phyloP scores from a whole-genome alignment of 2,113 vertebrate genomes.

The Tretioscincus oriximinensis region DNA sequence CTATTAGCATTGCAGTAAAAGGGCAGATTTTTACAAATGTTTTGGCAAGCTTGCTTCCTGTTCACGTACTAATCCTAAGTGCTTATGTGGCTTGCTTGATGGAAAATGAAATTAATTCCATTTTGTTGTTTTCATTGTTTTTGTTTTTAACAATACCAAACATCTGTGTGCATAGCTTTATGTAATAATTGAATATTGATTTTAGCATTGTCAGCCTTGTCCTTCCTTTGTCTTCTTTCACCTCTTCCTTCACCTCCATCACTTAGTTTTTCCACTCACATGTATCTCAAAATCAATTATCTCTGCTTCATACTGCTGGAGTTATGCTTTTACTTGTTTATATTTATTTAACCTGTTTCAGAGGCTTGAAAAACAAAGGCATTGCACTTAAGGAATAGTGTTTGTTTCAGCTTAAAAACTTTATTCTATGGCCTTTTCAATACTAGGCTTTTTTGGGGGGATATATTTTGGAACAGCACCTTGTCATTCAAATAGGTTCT shows the following conservation, averaged over 20 bases:
- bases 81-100: neutral
- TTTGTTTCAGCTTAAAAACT: neutral
- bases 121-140: neutral
- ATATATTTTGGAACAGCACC: too few species aligned
- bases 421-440: neutral
- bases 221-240: neutral
- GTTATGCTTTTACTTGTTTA: neutral
- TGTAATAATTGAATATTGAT: constrained; percentile 2
- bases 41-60: neutral
- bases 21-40: neutral
- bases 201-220: neutral
- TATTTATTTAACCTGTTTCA: neutral
- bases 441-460: too few species aligned
- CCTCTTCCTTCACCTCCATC: neutral
- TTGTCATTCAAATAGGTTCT: too few species aligned
- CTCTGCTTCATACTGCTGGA: neutral
- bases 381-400: neutral
- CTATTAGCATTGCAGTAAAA: neutral
- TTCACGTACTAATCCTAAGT: neutral
- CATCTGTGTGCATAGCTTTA: neutral
- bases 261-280: neutral
- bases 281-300: neutral
- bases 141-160: neutral
- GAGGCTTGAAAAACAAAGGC: neutral
- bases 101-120: neutral